phyloP scores from a whole-genome alignment of 2,113 vertebrate genomes.

The Brachionichthys hirsutus region DNA sequence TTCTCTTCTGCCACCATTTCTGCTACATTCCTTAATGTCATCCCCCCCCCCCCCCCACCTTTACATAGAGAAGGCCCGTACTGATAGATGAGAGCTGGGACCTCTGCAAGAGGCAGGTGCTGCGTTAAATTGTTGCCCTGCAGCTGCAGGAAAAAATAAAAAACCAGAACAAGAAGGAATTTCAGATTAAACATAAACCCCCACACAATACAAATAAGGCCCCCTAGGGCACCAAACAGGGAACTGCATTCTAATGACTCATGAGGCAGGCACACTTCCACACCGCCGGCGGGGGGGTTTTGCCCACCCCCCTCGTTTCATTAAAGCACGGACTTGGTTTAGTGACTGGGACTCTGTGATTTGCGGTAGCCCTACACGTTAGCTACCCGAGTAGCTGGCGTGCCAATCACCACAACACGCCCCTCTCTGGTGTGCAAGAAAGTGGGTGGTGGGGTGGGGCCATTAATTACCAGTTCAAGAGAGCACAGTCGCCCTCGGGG shows the following conservation, averaged over 20 bases:
- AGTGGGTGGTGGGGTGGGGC: slow-evolving; percentile 63
- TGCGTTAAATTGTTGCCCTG: slow-evolving; percentile 74
- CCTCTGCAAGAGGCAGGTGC: slow-evolving; percentile 71
- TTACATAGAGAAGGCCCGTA: slow-evolving; percentile 45
- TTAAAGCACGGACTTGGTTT: slow-evolving; percentile 44
- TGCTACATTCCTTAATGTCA: slow-evolving; percentile 77
- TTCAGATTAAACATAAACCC: slow-evolving; percentile 82
- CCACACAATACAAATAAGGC: slow-evolving; percentile 83
- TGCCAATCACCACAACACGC: slow-evolving; percentile 59
- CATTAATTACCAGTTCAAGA: slow-evolving; percentile 79
- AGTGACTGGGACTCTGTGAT: slow-evolving; percentile 43
- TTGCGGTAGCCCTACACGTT: slow-evolving; percentile 46
- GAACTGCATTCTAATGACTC: slow-evolving; percentile 74
- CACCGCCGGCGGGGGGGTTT: slow-evolving; percentile 7
- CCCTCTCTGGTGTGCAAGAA: slow-evolving; percentile 56
- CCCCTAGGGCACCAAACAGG: slow-evolving; percentile 79
- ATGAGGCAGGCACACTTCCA: slow-evolving; percentile 53
- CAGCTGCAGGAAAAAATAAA: slow-evolving; percentile 66
- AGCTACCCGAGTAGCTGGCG: slow-evolving; percentile 47
- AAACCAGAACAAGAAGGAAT: slow-evolving; percentile 77
- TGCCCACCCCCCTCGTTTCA: slow-evolving; percentile 44
- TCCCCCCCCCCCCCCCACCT: slow-evolving; percentile 62
- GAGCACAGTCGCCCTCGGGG: slow-evolving; percentile 61
- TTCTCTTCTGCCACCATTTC: slow-evolving; percentile 70
- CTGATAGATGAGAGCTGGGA: slow-evolving; percentile 71